Percentiles rank a stretch among this genome's conserved stretches.
Conservation (phyloP, 2,888 invertebrate species). For the Campoletis raptor region DNA sequence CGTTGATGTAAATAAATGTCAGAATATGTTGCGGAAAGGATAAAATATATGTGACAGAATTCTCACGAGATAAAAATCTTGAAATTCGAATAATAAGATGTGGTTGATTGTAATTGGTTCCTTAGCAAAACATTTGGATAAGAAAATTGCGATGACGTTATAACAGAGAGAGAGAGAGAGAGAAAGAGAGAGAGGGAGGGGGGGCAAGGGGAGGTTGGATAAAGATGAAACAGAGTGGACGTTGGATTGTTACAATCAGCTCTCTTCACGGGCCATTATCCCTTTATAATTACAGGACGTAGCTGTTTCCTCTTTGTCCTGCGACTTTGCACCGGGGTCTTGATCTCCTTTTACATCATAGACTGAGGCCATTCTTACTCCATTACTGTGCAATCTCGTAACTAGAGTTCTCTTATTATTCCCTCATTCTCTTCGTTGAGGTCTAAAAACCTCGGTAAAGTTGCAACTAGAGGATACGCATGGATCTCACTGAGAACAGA, state of each 20-base stretch:
- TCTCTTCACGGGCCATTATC: constrained; percentile 73
- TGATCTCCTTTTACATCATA: constrained; percentile 56
- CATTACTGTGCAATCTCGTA: constrained; percentile 53
- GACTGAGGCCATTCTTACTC: constrained; percentile 23
- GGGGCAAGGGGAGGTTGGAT: background rate
- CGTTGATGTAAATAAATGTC: constrained; percentile 53
- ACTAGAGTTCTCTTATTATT: constrained; percentile 46
- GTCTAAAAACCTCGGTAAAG: constrained; percentile 49
- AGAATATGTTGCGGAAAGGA: background rate
- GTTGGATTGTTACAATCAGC: constrained; percentile 69
- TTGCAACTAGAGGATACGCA: constrained; percentile 20
- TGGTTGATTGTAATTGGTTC: constrained; percentile 35
- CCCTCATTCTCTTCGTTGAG: constrained; percentile 53
- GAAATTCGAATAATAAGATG: constrained; percentile 55
- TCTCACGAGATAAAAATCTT: constrained; percentile 41
- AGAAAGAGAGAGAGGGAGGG: background rate
- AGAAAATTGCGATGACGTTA: background rate
- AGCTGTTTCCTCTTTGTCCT: constrained; percentile 69
- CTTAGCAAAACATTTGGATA: constrained; percentile 3
- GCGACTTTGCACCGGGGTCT: constrained; percentile 50
- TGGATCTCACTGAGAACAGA: constrained; percentile 14
- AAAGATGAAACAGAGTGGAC: constrained; percentile 39
- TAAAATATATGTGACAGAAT: constrained; percentile 45
- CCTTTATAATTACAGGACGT: constrained; percentile 74
- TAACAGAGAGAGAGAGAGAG: background rate